Conservation (phyloP, 2,113 vertebrate genomes). For the Myodes glareolus region DNA sequence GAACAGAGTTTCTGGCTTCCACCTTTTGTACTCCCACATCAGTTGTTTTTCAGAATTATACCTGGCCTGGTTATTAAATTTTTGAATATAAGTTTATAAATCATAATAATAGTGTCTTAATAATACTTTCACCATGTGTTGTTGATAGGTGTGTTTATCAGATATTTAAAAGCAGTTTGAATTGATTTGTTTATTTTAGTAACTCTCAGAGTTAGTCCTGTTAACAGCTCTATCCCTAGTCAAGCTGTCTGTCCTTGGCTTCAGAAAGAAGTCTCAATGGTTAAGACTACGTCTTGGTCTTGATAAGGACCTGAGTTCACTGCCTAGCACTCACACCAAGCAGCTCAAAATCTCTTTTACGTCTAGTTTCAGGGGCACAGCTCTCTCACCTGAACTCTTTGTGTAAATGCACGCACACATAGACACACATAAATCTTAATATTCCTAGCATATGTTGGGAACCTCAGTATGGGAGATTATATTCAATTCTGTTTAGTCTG, state of each 20-base stretch:
- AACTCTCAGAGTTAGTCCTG: neutral
- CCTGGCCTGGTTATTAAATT: neutral
- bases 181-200: neutral
- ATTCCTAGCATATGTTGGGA: neutral
- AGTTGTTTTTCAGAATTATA: neutral
- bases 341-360: no score
- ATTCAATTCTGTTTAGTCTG: constrained; percentile 10
- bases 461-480: neutral
- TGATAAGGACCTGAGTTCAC: no score
- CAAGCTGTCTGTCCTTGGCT: neutral
- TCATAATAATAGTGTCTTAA: neutral
- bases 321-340: neutral
- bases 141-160: neutral
- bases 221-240: neutral
- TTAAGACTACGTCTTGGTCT: neutral
- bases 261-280: neutral
- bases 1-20: neutral
- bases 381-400: neutral
- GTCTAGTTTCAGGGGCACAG: no score
- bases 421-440: neutral
- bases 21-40: neutral
- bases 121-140: neutral
- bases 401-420: neutral
- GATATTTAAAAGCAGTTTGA: neutral
- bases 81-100: constrained; percentile 15